Evolutionary conservation across 30 jellyfish, hydroid and myxozoan genomes (phyloP).

Genomic region (Pseudorhiza aurosa): DNA sequence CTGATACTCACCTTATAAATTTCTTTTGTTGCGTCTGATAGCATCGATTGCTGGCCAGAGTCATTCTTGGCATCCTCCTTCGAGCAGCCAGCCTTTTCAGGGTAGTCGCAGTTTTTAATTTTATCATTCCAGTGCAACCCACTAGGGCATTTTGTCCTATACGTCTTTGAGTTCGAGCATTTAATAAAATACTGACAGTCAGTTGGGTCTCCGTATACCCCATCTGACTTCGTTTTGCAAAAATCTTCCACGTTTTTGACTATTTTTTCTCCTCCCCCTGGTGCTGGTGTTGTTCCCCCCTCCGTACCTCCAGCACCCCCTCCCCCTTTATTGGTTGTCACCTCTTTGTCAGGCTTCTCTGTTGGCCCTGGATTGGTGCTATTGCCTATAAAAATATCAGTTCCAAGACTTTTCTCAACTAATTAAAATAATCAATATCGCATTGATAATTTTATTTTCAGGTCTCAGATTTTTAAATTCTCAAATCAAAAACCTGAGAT

Average conservation of each 20-base stretch:
- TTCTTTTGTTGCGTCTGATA: background rate
- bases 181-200: slow-evolving; percentile 39
- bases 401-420: too few relatives aligned
- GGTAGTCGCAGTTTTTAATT: slow-evolving; percentile 51
- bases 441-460: too few relatives aligned
- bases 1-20: background rate
- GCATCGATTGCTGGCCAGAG: background rate
- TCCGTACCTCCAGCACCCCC: background rate
- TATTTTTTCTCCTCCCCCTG: background rate
- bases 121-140: slow-evolving; percentile 45
- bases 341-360: background rate
- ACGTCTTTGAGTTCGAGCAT: slow-evolving; percentile 49
- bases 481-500: too few relatives aligned
- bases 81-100: slow-evolving; percentile 53
- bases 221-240: slow-evolving; percentile 34
- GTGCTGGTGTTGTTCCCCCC: slow-evolving; percentile 15
- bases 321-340: background rate
- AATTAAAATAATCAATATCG: too few relatives aligned
- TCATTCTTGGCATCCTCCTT: background rate
- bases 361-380: background rate
- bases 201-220: slow-evolving; percentile 52
- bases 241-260: slow-evolving; percentile 21
- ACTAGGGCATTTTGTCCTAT: slow-evolving; percentile 34
- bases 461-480: too few relatives aligned
- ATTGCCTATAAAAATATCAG: too few relatives aligned